Base-by-base conservation (phyloP, 2,113 vertebrate species). In the Brachyistius frenatus region DNA sequence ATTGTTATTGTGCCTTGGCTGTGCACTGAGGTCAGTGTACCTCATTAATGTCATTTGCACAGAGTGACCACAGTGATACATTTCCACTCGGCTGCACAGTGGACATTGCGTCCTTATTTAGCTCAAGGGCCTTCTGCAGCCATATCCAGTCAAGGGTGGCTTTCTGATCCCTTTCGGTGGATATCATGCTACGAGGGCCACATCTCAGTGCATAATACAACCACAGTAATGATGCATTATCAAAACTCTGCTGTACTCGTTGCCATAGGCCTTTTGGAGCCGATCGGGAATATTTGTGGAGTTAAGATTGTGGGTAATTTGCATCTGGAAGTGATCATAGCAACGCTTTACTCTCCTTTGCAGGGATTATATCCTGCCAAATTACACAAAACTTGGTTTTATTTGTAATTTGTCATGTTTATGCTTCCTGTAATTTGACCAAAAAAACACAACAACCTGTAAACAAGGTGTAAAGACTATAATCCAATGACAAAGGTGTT, bases 41-140 rank as follows among this genome's bases (percentile, higher is more conserved):
- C 91, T 92, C 87, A 91, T 91, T 93, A 93, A 92, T 91, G 91
- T 92, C 89, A 92, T 93, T 90, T 90, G 88, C 79, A 80, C 76
- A 16, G 80, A 89, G 76, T 92, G 92, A 92, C 92, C 92, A 89
- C 86, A 88, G 69, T 74, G 88, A 93, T 89, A 83, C 44, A 61
- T 69, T 92, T 93, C 90, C 90, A 87, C 88, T 88, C 37, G 80
- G 76, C 88, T 92, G 91, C 87, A 92, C 92, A 86, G 86, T 88
- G 91, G 92, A 90, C 92, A 90, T 67, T 74, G 89, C 80, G 81
- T 92, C 86, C 88, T 91, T 80, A 92, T 92, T 93, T 92, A 85
- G 90, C 91, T 91, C 71, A 80, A 77, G 92, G 92, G 88, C 78
- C 87, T 16, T 78, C 86, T 81, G 84, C 84, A 92, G 92, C 92